Evolutionary conservation across 2,797 vertebrate species (phyloP).

Genomic region (Esox lucius): DNA sequence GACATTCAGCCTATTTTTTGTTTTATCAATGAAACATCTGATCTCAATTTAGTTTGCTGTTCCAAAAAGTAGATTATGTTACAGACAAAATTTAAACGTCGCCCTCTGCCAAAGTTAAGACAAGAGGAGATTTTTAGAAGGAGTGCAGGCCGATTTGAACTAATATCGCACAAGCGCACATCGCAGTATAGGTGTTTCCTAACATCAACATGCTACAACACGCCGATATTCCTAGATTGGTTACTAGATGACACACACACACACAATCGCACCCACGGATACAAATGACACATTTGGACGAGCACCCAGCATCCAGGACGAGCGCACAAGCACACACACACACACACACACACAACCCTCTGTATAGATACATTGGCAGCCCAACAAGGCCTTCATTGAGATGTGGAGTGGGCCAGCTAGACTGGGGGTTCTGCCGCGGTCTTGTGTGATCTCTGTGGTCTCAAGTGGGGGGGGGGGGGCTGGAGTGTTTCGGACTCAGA

Average conservation of each 20-base stretch:
- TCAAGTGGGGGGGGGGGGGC: constrained; percentile 21
- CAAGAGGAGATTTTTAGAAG: too few relatives aligned
- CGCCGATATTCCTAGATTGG: too few relatives aligned
- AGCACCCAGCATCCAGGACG: constrained; percentile 8
- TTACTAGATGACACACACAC: background rate
- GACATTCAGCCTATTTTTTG: too few relatives aligned
- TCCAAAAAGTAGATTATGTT: too few relatives aligned
- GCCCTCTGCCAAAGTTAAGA: too few relatives aligned
- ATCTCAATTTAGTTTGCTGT: too few relatives aligned
- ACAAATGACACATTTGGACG: constrained; percentile 1
- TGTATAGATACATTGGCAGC: constrained; percentile 9
- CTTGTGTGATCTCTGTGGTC: constrained; percentile 7
- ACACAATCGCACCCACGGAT: constrained; percentile 11
- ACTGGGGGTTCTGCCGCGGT: constrained; percentile 1
- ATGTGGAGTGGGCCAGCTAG: background rate
- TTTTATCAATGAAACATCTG: too few relatives aligned
- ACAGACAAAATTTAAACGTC: too few relatives aligned
- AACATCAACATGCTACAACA: too few relatives aligned
- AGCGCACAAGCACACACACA: constrained; percentile 19
- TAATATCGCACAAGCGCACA: background rate
- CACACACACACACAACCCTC: constrained; percentile 17
- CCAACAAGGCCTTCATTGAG: constrained; percentile 30
- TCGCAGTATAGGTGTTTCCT: background rate
- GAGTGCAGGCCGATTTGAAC: too few relatives aligned
- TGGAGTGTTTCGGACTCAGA: background rate